Conservation (phyloP, 1,140 invertebrate species). For the Drosophila kohkoa region DNA sequence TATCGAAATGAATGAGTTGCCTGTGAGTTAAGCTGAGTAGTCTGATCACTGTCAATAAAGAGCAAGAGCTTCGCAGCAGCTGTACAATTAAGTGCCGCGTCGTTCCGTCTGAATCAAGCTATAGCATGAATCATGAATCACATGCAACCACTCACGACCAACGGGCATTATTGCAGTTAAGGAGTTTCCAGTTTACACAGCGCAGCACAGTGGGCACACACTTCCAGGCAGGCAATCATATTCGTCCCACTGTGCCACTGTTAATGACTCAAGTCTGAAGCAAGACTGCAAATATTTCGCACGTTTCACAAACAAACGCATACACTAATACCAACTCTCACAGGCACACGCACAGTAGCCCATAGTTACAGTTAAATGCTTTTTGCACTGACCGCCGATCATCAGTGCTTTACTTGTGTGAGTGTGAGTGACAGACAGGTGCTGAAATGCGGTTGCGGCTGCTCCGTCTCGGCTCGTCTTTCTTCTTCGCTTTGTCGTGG, state of each 20-base stretch:
- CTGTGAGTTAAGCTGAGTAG: conserved; percentile 3
- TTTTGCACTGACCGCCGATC: conserved; percentile 39
- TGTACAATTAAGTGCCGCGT: conserved; percentile 44
- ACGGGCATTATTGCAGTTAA: conserved; percentile 20
- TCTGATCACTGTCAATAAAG: conserved; percentile 7
- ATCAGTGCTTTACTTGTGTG: conserved; percentile 37
- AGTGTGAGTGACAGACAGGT: conserved; percentile 38
- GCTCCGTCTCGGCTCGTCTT: conserved; percentile 1
- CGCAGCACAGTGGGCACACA: conserved; percentile 1
- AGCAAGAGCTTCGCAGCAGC: conserved; percentile 16
- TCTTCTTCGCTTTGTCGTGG: conserved; percentile 1
- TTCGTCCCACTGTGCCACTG: conserved; percentile 58
- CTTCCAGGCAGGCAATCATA: neutral
- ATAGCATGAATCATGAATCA: conserved; percentile 47
- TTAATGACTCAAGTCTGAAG: conserved; percentile 64
- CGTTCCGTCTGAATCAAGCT: conserved; percentile 47
- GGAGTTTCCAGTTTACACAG: conserved; percentile 35
- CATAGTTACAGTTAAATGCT: conserved; percentile 59
- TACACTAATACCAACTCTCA: conserved; percentile 2
- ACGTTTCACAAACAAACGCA: conserved; percentile 51
- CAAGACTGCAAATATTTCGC: conserved; percentile 59
- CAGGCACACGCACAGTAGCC: neutral
- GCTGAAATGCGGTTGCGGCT: conserved; percentile 45
- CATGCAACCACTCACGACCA: neutral
- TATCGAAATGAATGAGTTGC: conserved; percentile 11